Base-by-base conservation (phyloP, 2,888 invertebrate genomes). In the Alloplasta piceator region DNA sequence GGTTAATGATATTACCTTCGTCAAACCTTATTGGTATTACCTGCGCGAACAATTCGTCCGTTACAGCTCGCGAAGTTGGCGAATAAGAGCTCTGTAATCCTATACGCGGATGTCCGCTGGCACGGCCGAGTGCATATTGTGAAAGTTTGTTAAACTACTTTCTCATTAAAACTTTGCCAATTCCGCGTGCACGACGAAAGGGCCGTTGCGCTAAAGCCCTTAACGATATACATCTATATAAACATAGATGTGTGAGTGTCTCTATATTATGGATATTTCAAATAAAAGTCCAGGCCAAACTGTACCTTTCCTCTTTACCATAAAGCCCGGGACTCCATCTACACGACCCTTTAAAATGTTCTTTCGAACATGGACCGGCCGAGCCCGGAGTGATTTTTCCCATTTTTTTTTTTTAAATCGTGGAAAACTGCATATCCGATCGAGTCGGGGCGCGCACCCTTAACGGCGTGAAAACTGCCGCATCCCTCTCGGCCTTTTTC, bases 131-230 rank as follows among this genome's bases (percentile, higher is more conserved):
- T 82, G 75, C 81, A 77, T 84, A 83, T 84, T 81, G 85, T 84
- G 86, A 87, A 87, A 88, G 88, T 88, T 88, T 83, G 88, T 82
- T 87, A 87, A 88, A 88, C 86, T 85, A 86, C 87, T 85, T 88
- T 88, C 87, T 86, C 88, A 87, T 89, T 88, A 88, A 87, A 88
- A 89, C 88, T 88, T 88, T 88, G 82, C 83, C 86, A 88, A 89
- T 89, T 87, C 84, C 86, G 83, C 81, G 83, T 78, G 83, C 80
- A 84, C 71, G 63, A 61, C 56, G 66, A 82, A 61, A 67, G 80
- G 74, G 76, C 76, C 52, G 76, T 12, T 41, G 52, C 63, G 36
- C 55, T 41, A 79, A 70, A 77, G 82, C 73, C 63, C 52, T 46
- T 55, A 38, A 46, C 48, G 14, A 52, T 56, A 72, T 78, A 74